Evolutionary conservation across 2,113 vertebrate genomes (phyloP).

Genomic region (Equus przewalskii): DNA sequence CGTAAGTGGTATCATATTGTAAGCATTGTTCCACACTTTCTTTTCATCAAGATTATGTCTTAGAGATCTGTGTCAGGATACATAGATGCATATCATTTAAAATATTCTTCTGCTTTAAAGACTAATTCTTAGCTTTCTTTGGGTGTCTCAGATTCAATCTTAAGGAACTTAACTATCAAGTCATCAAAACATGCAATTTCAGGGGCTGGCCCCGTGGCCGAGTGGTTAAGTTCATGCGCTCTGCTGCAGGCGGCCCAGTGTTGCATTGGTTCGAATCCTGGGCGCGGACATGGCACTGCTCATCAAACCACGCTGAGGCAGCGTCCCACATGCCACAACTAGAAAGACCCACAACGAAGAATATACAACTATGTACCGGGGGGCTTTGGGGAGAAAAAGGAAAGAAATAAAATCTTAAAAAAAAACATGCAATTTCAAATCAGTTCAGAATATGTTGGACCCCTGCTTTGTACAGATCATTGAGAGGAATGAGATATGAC

Average conservation of each 20-base stretch:
- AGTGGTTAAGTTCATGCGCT: too few species aligned
- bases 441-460: not conserved
- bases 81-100: not conserved
- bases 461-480: not conserved
- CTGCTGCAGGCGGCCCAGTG: too few species aligned
- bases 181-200: not conserved
- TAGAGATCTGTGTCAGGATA: not conserved
- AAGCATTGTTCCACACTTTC: not conserved
- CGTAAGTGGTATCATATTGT: not conserved
- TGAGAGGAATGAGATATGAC: not conserved
- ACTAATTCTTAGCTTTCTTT: not conserved
- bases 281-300: too few species aligned
- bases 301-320: too few species aligned
- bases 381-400: too few species aligned
- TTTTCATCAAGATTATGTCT: not conserved
- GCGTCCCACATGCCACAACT: too few species aligned
- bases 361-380: too few species aligned
- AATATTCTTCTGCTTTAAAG: not conserved
- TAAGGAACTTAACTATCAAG: not conserved
- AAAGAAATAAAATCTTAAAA: too few species aligned
- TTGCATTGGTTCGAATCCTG: too few species aligned
- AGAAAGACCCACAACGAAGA: too few species aligned
- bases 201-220: too few species aligned
- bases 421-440: not conserved
- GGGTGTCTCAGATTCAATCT: not conserved